Evolutionary conservation across 2,888 invertebrate species (phyloP), one percentile per base, ranked within the genome.

Genomic region (Drosophila longiperda): DNA sequence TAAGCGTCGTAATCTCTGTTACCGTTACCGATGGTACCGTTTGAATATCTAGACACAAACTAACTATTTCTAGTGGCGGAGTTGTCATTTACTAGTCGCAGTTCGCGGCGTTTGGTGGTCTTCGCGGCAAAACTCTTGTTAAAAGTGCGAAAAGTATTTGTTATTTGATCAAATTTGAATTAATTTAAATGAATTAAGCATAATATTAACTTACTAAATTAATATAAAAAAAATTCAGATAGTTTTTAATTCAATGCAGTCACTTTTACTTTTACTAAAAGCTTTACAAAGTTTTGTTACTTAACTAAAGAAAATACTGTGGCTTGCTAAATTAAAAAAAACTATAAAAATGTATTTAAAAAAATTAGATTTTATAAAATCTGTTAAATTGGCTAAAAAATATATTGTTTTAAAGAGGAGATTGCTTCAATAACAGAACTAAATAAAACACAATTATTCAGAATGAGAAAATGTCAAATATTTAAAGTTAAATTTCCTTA

Each of bases 21-120:
- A 64, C 40, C 53, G 70, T 53, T 0, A 23, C 23, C 23, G 15
- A 15, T 62, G 52, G 34, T 45, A 17, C 60, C 36, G 58, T 67
- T 80, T 70, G 68, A 76, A 71, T 54, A 82, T 53, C 66, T 61
- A 40, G 65, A 29, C 57, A 68, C 52, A 62, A 69, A 66, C 40
- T 40, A 58, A 74, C 62, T 49, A 50, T 66, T 67, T 53, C 74
- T 73, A 75, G 61, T 64, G 52, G n/a, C 73, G 54, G 34, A 66
- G 40, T 64, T 75, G 59, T 76, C 85, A 86, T 75, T 85, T 73
- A 78, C 69, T 62, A 74, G 60, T 80, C 75, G 87, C 68, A 73
- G 58, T 55, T 80, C 65, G 75, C 68, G 75, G 55, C 64, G 73
- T 58, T 62, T 71, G 73, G 85, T 89, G 62, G 66, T 78, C 61